Evolutionary conservation across 2,797 vertebrate species (phyloP), one percentile per base, ranked within the genome.

Genomic region (Sebastiscus albofasciatus): DNA sequence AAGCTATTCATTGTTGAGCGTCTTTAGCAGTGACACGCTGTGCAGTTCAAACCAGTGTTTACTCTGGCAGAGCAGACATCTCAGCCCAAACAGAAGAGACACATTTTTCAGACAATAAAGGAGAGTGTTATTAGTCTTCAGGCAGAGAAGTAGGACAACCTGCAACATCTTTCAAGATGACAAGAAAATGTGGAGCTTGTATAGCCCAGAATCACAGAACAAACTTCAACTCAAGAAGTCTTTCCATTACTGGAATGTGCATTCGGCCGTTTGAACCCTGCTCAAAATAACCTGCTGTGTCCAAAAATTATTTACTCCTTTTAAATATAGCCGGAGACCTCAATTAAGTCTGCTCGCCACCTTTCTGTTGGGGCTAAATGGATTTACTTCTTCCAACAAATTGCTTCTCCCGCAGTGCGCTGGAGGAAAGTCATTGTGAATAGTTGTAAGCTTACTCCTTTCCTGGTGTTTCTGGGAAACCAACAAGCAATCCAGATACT

Each of bases 331-430:
- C 85, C 29, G 5, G 82, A 89, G 90, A 94, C 91, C 93, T 93
- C 92, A 93, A 94, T 95, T 95, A 94, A 92, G 85, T 90, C 65
- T 54, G 80, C 80, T 79, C 27, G 77, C 80, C 88, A 93, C 93
- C 90, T 94, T 93, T 92, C 86, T 89, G 90, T 84, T 80, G 85
- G 69, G 85, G 93, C 90, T 93, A 92, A 95, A 94, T 92, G 89
- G 89, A 94, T 93, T 94, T 88, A 85, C 80, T 81, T 81, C 90
- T 88, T 85, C 86, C 80, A 86, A 87, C 90, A 92, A 93, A 95
- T 94, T 93, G 89, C 90, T 90, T 93, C 81, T 89, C 66, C 75
- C 36, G 34, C 82, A 72, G 79, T 54, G 85, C 36, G 22, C 78
- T 86, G 66, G 79, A 82, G 80, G 75, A 89, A 62, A 79, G 86